A percentile compares a stretch with the other conserved stretches of the same genome.
phyloP scores from a whole-genome alignment of 2,888 invertebrate genomes.

The Poecilus cupreus region DNA sequence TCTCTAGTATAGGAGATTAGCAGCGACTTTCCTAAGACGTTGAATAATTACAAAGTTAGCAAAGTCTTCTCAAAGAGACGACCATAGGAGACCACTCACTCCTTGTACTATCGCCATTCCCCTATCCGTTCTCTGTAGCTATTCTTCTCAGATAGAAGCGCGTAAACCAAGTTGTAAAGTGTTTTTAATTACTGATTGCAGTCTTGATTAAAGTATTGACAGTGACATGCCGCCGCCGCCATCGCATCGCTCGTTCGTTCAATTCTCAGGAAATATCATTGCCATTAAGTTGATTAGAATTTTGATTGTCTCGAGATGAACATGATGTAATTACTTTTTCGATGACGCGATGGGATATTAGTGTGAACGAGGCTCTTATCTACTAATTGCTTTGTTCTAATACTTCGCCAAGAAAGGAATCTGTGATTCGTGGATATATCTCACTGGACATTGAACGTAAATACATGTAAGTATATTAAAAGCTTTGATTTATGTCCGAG shows the following conservation, averaged over 20 bases:
- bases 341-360: background rate
- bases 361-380: background rate
- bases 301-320: background rate
- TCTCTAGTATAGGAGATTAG: background rate
- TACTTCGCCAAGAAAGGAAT: background rate
- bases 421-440: no score
- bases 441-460: no score
- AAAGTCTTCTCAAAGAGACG: background rate
- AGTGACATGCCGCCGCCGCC: background rate
- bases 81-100: no score
- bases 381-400: background rate
- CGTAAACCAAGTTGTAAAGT: slow-evolving; percentile 9
- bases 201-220: background rate
- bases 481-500: no score
- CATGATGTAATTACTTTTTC: slow-evolving; percentile 5
- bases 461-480: no score
- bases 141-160: background rate
- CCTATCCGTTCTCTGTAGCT: background rate
- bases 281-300: background rate
- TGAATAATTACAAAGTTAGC: slow-evolving; percentile 2
- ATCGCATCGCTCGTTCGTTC: no score
- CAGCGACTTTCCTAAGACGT: background rate
- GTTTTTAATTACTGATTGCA: slow-evolving; percentile 16
- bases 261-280: background rate
- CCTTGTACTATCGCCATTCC: background rate